These are phyloP conservation scores for Epinephelus moara DNA, from an alignment of 2,113 vertebrate genomes.

Conservation along the genomic window DNA sequence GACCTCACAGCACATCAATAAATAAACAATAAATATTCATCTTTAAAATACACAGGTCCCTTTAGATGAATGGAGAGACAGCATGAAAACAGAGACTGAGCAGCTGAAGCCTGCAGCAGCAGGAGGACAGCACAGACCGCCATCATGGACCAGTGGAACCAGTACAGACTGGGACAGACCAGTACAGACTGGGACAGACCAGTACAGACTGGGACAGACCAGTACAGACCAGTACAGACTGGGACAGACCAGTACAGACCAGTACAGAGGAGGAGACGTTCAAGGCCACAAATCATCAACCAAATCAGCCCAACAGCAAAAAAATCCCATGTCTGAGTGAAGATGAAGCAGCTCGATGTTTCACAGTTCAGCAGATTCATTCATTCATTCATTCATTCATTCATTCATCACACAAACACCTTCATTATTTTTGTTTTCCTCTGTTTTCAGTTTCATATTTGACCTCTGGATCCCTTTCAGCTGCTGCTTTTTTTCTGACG, in stretches of 20 bases:
- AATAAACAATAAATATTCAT: too few relatives aligned
- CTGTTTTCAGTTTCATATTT: neutral
- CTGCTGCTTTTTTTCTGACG: conserved; percentile 16
- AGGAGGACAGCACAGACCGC: neutral
- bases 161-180: neutral
- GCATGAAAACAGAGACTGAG: too few relatives aligned
- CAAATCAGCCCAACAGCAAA: neutral
- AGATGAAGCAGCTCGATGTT: neutral
- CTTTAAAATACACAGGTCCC: too few relatives aligned
- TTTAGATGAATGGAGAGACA: too few relatives aligned
- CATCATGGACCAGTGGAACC: conserved; percentile 25
- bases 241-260: conserved; percentile 10
- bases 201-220: too few relatives aligned
- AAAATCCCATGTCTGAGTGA: neutral
- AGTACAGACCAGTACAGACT: conserved; percentile 34
- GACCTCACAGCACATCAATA: too few relatives aligned
- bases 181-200: neutral
- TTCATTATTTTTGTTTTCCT: too few relatives aligned
- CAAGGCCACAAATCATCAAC: neutral
- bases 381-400: too few relatives aligned
- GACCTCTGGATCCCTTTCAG: neutral
- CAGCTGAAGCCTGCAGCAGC: too few relatives aligned
- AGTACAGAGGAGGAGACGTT: neutral
- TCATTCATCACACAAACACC: too few relatives aligned
- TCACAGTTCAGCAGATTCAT: too few relatives aligned